These are phyloP conservation scores for Mobula hypostoma DNA, from an alignment of 2,113 vertebrate species.

Conservation along the genomic window DNA sequence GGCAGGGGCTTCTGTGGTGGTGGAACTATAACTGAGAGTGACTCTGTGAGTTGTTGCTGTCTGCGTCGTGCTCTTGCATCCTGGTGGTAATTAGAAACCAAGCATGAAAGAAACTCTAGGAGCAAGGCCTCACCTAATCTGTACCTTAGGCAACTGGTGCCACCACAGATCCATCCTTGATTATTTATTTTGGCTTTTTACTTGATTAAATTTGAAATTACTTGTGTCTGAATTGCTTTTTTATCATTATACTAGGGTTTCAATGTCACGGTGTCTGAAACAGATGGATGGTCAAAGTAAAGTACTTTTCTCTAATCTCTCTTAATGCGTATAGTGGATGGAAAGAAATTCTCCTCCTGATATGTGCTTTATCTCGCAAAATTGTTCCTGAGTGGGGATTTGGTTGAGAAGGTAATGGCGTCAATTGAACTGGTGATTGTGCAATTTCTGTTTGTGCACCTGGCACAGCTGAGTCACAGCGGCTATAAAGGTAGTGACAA, in stretches of 20 bases:
- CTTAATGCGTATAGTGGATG: not conserved
- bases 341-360: not conserved
- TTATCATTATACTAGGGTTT: not conserved
- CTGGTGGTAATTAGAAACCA: not conserved
- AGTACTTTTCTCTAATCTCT: slow-evolving; percentile 10
- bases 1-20: not conserved
- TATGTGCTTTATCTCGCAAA: not conserved
- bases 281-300: not conserved
- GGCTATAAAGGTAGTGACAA: not conserved
- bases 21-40: not conserved
- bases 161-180: not conserved
- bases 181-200: not conserved
- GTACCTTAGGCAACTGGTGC: not conserved
- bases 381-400: slow-evolving; percentile 20
- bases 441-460: not conserved
- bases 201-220: not conserved
- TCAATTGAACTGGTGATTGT: not conserved
- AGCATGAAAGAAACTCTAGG: not conserved
- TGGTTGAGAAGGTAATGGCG: slow-evolving; percentile 2
- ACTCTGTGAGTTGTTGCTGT: not conserved
- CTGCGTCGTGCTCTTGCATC: too few relatives aligned
- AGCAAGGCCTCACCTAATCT: not conserved
- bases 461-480: not conserved
- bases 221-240: not conserved
- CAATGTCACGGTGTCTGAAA: slow-evolving; percentile 28